Percentiles rank a stretch among this genome's conserved stretches.
Conservation (phyloP, 2,888 invertebrate genomes). For the Tiphia femorata region DNA sequence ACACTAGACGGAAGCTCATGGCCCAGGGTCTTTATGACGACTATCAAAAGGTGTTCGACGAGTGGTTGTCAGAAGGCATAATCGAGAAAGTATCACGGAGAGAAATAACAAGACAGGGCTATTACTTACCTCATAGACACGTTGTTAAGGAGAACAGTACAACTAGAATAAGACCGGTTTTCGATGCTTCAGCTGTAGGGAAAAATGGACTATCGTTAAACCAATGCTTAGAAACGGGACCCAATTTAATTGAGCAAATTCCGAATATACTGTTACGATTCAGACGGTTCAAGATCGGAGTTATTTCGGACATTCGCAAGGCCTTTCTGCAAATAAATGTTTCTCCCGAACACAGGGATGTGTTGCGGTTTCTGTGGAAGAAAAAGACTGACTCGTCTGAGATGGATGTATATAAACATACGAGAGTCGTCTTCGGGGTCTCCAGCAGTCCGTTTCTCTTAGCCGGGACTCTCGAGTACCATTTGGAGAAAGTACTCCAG, state of each 20-base stretch:
- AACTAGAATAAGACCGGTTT: constrained; percentile 42
- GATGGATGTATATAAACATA: constrained; percentile 25
- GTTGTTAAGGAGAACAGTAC: constrained; percentile 34
- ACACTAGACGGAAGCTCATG: constrained; percentile 37
- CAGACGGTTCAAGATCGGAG: constrained; percentile 26
- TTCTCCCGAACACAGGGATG: constrained; percentile 24
- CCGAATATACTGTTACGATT: constrained; percentile 34
- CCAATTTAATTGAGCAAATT: constrained; percentile 37
- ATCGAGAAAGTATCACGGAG: constrained; percentile 41
- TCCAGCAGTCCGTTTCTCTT: constrained; percentile 41
- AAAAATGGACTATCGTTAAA: constrained; percentile 43
- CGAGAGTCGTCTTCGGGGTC: constrained; percentile 43
- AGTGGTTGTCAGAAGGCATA: constrained; percentile 46
- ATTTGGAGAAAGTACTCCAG: constrained; percentile 23
- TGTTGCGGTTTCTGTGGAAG: constrained; percentile 41
- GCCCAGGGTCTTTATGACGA: constrained; percentile 28
- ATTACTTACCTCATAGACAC: constrained; percentile 37
- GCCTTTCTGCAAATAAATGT: constrained; percentile 36
- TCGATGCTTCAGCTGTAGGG: constrained; percentile 45
- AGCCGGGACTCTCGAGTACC: constrained; percentile 39
- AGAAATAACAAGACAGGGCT: constrained; percentile 13
- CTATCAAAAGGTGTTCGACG: constrained; percentile 46
- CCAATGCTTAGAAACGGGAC: constrained; percentile 26
- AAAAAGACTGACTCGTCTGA: neutral
- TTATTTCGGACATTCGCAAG: constrained; percentile 32